These are phyloP conservation scores for Mus spretus DNA, from an alignment of 2,797 vertebrate species.

Conservation along the genomic window DNA sequence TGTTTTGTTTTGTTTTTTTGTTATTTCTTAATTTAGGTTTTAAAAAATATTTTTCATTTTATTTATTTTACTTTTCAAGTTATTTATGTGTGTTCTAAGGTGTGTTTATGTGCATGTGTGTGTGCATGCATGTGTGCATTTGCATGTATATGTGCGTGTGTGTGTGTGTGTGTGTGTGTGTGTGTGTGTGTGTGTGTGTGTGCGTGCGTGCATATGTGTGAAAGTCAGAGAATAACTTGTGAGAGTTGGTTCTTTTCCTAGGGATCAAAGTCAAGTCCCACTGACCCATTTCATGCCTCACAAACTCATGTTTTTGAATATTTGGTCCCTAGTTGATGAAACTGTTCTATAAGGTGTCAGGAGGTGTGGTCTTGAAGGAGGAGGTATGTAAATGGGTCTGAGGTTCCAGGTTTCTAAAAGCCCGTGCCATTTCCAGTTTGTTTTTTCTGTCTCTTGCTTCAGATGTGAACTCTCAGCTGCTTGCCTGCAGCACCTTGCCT, in stretches of 20 bases:
- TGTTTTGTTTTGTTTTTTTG: too few relatives aligned
- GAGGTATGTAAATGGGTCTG: neutral
- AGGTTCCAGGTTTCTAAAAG: neutral
- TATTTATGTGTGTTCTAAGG: neutral
- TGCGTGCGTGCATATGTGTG: neutral
- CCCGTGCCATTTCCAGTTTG: neutral
- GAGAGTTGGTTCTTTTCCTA: neutral
- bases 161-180: too few relatives aligned
- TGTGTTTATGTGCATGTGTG: neutral
- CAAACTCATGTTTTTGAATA: neutral
- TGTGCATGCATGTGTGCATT: neutral
- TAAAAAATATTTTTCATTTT: neutral
- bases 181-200: neutral
- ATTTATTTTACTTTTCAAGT: neutral
- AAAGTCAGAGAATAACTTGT: neutral
- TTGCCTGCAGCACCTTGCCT: neutral
- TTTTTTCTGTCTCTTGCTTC: neutral
- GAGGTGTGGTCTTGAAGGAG: neutral
- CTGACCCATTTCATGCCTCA: neutral
- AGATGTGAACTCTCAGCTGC: neutral
- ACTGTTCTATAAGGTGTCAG: too few relatives aligned
- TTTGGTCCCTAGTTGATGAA: too few relatives aligned
- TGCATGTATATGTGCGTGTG: neutral
- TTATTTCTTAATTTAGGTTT: neutral
- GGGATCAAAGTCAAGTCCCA: neutral